Percentiles rank a stretch among this genome's conserved stretches.
Evolutionary conservation across 2,113 vertebrate genomes (phyloP).

Genomic region (Embiotoca jacksoni): DNA sequence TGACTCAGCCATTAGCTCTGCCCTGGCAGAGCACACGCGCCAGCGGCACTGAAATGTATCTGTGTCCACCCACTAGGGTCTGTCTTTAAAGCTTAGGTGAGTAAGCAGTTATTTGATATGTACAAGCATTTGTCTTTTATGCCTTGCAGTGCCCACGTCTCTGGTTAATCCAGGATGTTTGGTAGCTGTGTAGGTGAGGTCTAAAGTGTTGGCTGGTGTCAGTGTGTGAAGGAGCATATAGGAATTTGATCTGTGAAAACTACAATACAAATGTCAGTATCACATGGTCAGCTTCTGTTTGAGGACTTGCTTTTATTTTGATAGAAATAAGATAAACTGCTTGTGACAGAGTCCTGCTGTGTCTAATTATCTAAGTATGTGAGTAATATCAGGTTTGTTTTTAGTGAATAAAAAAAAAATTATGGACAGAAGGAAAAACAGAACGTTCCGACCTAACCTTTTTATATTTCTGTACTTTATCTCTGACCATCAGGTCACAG

Average conservation of each 20-base stretch:
- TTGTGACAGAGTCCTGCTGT: slow-evolving; percentile 10
- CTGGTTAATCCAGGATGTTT: slow-evolving; percentile 15
- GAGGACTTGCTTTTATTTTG: slow-evolving; percentile 44
- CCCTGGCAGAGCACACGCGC: slow-evolving; percentile 20
- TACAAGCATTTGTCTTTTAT: slow-evolving; percentile 10
- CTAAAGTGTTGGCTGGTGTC: not conserved
- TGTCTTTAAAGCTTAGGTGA: slow-evolving; percentile 55
- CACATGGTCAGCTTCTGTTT: slow-evolving; percentile 26
- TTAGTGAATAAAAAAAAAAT: not conserved
- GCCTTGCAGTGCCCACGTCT: slow-evolving; percentile 7
- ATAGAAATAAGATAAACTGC: not conserved
- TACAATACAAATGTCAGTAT: not conserved
- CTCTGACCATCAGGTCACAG: slow-evolving; percentile 72
- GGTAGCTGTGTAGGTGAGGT: not conserved
- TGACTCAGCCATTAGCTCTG: slow-evolving; percentile 50
- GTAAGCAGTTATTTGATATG: slow-evolving; percentile 54
- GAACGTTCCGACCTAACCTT: slow-evolving; percentile 36
- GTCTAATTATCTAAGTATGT: not conserved
- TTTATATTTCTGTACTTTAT: slow-evolving; percentile 55
- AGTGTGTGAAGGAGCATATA: not conserved
- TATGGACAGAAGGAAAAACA: slow-evolving; percentile 3
- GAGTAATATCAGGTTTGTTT: not conserved
- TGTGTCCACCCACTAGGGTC: slow-evolving; percentile 41
- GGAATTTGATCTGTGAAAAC: slow-evolving; percentile 12
- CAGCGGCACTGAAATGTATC: slow-evolving; percentile 54